These are phyloP conservation scores for Crotalus viridis DNA, from an alignment of 2,113 vertebrate genomes.

Conservation along the genomic window DNA sequence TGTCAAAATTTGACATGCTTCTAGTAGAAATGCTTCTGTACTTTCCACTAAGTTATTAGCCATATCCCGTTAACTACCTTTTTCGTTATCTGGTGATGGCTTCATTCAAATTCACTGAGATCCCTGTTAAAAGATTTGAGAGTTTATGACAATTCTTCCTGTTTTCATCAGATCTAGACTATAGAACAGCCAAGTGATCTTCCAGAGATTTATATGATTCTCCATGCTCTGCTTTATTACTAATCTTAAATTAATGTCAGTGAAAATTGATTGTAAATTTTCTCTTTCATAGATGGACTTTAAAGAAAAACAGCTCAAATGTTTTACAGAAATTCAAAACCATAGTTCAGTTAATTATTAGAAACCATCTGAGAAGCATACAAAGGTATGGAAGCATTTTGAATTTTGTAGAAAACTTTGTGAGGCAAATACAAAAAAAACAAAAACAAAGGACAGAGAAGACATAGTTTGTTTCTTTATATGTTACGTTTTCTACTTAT, in stretches of 20 bases:
- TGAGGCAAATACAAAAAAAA: no score
- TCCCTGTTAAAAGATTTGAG: not conserved
- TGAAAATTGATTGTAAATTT: not conserved
- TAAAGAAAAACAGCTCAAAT: not conserved
- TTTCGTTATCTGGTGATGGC: conserved; percentile 28
- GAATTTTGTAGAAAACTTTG: no score
- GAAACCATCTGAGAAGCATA: no score
- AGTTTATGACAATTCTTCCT: not conserved
- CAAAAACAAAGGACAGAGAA: no score
- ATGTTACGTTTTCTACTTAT: not conserved
- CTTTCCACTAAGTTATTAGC: not conserved
- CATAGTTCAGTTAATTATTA: no score
- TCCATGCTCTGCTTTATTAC: not conserved
- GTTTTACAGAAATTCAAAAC: not conserved
- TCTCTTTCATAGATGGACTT: not conserved
- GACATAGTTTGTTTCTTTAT: not conserved
- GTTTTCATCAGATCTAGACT: not conserved
- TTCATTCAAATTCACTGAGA: conserved; percentile 23
- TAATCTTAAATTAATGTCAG: not conserved
- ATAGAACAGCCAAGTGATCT: not conserved
- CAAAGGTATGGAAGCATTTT: no score
- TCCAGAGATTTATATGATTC: not conserved
- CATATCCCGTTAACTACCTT: conserved; percentile 4
- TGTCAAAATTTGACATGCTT: not conserved
- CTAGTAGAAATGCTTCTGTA: conserved; percentile 30